A percentile compares a stretch with the other conserved stretches of the same genome.
phyloP scores from a whole-genome alignment of 2,113 vertebrate species.

The Chlamydotis undulata region DNA sequence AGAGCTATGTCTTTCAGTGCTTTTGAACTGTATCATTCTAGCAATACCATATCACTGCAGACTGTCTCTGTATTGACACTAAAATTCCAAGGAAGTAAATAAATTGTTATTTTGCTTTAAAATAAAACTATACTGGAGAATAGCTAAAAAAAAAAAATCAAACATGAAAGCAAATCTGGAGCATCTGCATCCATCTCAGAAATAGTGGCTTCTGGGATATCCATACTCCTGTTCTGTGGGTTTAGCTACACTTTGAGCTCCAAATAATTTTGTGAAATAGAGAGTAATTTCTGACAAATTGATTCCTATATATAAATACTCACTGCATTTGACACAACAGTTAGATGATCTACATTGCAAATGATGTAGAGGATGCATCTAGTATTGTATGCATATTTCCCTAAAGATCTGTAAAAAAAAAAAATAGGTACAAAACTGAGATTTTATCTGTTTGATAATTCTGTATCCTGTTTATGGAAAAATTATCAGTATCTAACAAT shows the following conservation, averaged over 20 bases:
- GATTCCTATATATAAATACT: neutral
- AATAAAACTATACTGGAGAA: neutral
- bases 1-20: neutral
- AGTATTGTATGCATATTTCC: neutral
- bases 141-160: neutral
- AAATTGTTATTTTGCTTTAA: neutral
- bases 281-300: neutral
- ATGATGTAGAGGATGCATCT: neutral
- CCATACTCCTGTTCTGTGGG: neutral
- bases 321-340: neutral
- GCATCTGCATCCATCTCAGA: neutral
- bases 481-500: neutral
- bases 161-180: neutral
- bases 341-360: neutral
- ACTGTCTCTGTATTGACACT: neutral
- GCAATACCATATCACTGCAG: neutral
- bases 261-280: neutral
- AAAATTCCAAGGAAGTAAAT: neutral
- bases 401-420: neutral
- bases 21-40: neutral
- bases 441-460: neutral
- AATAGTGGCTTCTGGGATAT: neutral
- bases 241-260: neutral
- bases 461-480: neutral
- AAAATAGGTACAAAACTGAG: neutral